These are phyloP conservation scores for Caenorhabditis sp. DNA, from an alignment of 2,888 invertebrate species.

Conservation along the genomic window DNA sequence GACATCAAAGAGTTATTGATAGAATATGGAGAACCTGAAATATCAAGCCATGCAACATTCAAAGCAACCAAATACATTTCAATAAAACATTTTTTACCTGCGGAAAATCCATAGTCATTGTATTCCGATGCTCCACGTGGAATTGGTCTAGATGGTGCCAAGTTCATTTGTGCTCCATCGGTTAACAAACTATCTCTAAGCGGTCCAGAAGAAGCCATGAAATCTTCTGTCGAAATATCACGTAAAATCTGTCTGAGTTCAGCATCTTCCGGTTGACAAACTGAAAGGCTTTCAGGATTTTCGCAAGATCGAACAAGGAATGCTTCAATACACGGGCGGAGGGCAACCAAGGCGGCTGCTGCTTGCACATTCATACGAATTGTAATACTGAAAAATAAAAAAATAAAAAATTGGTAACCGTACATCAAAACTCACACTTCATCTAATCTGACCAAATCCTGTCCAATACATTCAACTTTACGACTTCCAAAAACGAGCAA, in stretches of 20 bases:
- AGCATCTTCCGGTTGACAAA: constrained; percentile 7
- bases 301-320: constrained; percentile 72
- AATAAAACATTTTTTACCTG: background rate
- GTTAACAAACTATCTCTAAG: constrained; percentile 39
- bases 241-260: constrained; percentile 38
- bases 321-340: constrained; percentile 87
- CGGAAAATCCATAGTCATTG: background rate
- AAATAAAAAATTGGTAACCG: too few species aligned
- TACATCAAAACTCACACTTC: constrained; percentile 79
- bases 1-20: background rate
- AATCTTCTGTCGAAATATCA: constrained; percentile 35
- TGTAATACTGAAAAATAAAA: constrained; percentile 77
- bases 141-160: background rate
- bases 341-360: constrained; percentile 84
- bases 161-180: constrained; percentile 16
- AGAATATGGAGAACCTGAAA: background rate
- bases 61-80: background rate
- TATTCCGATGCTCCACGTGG: background rate
- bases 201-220: constrained; percentile 31
- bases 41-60: background rate
- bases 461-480: constrained; percentile 81
- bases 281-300: constrained; percentile 36
- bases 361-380: constrained; percentile 82
- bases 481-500: constrained; percentile 89
- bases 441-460: constrained; percentile 82